These are phyloP conservation scores for Lucifuga dentata DNA, from an alignment of 2,113 vertebrate species.

Conservation along the genomic window DNA sequence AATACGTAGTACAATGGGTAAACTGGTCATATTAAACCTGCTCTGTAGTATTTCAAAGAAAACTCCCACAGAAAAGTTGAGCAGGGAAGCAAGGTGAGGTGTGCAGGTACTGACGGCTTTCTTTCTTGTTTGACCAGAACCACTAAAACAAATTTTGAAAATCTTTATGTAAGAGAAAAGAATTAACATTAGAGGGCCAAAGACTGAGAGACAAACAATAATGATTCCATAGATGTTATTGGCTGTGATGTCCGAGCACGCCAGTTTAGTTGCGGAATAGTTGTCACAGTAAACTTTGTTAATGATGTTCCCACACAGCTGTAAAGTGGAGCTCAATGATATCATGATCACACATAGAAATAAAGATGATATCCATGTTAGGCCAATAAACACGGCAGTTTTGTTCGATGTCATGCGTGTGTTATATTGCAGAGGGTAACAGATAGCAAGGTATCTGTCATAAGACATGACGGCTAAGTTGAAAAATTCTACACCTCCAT, in stretches of 20 bases:
- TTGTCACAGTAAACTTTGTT: slow-evolving; percentile 56
- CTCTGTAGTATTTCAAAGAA: not conserved
- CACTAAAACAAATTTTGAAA: slow-evolving; percentile 26
- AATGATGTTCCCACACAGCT: slow-evolving; percentile 48
- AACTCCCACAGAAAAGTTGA: slow-evolving; percentile 25
- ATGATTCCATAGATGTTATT: slow-evolving; percentile 49
- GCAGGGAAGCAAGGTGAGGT: slow-evolving; percentile 36
- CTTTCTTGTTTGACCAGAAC: slow-evolving; percentile 11
- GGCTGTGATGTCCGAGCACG: slow-evolving; percentile 47
- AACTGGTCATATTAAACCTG: not conserved
- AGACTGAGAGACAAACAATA: slow-evolving; percentile 14
- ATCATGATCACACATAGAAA: slow-evolving; percentile 17
- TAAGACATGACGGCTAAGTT: slow-evolving; percentile 42
- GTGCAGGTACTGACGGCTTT: slow-evolving; percentile 44
- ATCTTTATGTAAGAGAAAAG: slow-evolving; percentile 22
- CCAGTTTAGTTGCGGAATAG: slow-evolving; percentile 48
- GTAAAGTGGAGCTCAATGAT: slow-evolving; percentile 9
- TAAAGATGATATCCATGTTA: slow-evolving; percentile 44
- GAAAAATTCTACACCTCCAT: slow-evolving; percentile 36
- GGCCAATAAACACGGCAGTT: slow-evolving; percentile 25
- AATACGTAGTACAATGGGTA: not conserved
- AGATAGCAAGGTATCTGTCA: no score
- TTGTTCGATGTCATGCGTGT: not conserved
- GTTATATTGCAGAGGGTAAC: no score
- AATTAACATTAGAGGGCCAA: slow-evolving; percentile 33